A percentile compares a stretch with the other conserved stretches of the same genome.
Conservation (phyloP, 2,888 invertebrate species). For the Auanema sp. region DNA sequence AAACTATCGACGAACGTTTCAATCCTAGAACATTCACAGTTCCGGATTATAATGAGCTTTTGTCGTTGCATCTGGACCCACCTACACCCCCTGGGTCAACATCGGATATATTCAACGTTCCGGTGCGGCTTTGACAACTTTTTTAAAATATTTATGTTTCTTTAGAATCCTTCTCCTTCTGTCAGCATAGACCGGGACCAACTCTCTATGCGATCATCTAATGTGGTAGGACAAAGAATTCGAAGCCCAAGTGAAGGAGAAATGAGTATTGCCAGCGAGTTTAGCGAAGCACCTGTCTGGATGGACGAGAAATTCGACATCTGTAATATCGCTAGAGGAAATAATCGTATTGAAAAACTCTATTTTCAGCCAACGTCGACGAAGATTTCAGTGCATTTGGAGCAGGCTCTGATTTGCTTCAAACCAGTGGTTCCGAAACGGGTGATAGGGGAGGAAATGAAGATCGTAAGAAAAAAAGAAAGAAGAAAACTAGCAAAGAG, state of each 20-base stretch:
- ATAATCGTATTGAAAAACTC: not conserved
- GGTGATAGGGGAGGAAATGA: constrained; percentile 10
- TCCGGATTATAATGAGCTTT: too few relatives aligned
- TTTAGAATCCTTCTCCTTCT: not conserved
- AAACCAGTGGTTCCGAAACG: constrained; percentile 15
- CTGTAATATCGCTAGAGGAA: not conserved
- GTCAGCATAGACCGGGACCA: not conserved
- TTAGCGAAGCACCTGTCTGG: constrained; percentile 20
- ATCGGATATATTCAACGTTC: not conserved
- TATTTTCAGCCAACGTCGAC: constrained; percentile 15
- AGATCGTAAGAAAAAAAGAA: constrained; percentile 8
- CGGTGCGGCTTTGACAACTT: not conserved
- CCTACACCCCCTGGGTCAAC: not conserved
- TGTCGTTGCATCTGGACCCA: not conserved
- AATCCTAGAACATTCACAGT: too few relatives aligned
- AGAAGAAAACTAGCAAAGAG: constrained; percentile 6
- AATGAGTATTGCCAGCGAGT: constrained; percentile 16
- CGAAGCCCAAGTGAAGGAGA: constrained; percentile 20
- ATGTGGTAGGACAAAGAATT: not conserved
- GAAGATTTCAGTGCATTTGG: constrained; percentile 18
- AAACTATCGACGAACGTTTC: too few relatives aligned
- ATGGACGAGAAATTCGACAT: constrained; percentile 14
- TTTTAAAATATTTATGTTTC: not conserved
- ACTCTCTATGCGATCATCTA: not conserved
- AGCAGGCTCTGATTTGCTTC: constrained; percentile 12